These are phyloP conservation scores for Desoria tigrina DNA, from an alignment of 2,888 invertebrate species.

Conservation along the genomic window DNA sequence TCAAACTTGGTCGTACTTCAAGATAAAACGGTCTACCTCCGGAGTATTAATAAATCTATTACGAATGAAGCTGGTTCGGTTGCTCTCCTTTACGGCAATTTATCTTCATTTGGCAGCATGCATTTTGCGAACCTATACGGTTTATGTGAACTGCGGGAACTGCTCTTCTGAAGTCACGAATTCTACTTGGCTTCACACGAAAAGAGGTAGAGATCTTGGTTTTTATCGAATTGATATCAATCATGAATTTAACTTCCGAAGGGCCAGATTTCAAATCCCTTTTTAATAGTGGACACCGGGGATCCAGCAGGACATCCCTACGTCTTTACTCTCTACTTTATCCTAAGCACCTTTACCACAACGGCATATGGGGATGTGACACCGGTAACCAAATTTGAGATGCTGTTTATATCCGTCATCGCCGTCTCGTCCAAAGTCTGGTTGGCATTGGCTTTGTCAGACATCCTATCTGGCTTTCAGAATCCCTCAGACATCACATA, in stretches of 20 bases:
- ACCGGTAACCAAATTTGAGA: conserved; percentile 33
- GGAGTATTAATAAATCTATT: conserved; percentile 18
- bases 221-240: no score
- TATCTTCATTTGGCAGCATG: conserved; percentile 35
- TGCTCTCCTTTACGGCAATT: conserved; percentile 27
- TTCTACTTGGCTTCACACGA: not conserved
- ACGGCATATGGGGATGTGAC: conserved; percentile 33
- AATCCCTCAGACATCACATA: conserved; percentile 28
- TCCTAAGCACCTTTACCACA: conserved; percentile 32
- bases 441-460: conserved; percentile 30
- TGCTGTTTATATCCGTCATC: conserved; percentile 27
- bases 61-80: conserved; percentile 26
- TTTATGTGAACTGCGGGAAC: not conserved
- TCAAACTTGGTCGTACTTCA: conserved; percentile 4
- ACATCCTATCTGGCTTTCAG: conserved; percentile 32
- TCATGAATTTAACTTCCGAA: no score
- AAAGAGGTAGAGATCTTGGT: not conserved
- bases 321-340: conserved; percentile 28
- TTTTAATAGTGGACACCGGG: no score
- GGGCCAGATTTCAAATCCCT: no score
- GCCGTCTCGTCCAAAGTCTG: conserved; percentile 34
- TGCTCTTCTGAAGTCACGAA: not conserved
- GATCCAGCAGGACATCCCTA: not conserved
- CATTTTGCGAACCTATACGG: conserved; percentile 18
- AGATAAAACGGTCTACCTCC: not conserved